These are phyloP conservation scores for Solenodon paradoxus DNA, from an alignment of 2,113 vertebrate genomes.

Conservation along the genomic window DNA sequence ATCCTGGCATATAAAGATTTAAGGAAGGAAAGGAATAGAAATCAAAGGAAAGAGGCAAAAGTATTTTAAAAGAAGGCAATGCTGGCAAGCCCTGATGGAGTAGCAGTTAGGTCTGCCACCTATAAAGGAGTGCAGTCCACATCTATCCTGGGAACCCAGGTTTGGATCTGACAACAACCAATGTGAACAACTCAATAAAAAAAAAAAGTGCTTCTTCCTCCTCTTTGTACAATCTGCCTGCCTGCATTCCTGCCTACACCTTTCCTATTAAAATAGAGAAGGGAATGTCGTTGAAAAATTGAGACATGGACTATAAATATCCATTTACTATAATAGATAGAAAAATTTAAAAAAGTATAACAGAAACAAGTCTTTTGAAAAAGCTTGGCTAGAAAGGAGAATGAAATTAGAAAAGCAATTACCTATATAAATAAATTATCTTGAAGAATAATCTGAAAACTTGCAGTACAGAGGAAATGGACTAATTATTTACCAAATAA, in stretches of 20 bases:
- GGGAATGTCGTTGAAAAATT: background rate
- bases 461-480: background rate
- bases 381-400: background rate
- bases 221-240: too few relatives aligned
- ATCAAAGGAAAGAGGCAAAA: background rate
- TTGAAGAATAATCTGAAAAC: constrained; percentile 10
- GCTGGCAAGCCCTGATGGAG: too few relatives aligned
- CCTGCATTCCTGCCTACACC: too few relatives aligned
- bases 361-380: background rate
- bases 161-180: too few relatives aligned
- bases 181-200: too few relatives aligned
- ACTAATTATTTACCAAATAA: background rate
- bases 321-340: background rate
- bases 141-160: too few relatives aligned
- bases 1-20: background rate
- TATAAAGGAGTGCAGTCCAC: too few relatives aligned
- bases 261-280: too few relatives aligned
- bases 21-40: background rate
- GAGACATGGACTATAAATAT: background rate
- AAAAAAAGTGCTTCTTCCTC: too few relatives aligned
- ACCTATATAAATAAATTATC: background rate
- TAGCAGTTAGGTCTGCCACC: too few relatives aligned
- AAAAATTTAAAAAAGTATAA: background rate
- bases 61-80: background rate
- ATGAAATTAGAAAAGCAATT: constrained; percentile 21